Conservation (phyloP, 2,113 vertebrate genomes). For the Myotis davidii region DNA sequence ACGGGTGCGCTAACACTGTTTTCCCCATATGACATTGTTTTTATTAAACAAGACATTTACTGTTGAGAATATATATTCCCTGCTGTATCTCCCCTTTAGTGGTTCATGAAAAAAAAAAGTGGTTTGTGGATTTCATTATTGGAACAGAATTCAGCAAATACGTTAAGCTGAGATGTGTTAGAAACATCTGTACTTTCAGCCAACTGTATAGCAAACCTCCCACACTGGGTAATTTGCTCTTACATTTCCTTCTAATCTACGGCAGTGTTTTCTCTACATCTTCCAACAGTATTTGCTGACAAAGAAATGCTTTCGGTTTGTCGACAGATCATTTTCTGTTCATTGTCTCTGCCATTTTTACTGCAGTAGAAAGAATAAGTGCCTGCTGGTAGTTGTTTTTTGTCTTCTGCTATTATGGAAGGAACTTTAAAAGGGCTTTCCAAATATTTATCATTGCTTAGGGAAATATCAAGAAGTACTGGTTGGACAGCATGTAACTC, state of each 20-base stretch:
- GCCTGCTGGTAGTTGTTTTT: slow-evolving; percentile 46
- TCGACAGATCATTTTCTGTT: slow-evolving; percentile 71
- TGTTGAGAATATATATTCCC: slow-evolving; percentile 13
- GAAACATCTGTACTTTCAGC: slow-evolving; percentile 33
- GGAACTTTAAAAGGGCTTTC: slow-evolving; percentile 64
- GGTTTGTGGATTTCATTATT: slow-evolving; percentile 40
- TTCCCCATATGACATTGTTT: background rate
- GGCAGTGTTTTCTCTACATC: slow-evolving; percentile 12
- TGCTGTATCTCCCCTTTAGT: background rate
- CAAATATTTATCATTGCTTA: slow-evolving; percentile 74
- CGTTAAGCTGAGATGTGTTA: background rate
- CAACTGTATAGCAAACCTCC: slow-evolving; percentile 40
- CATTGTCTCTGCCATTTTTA: slow-evolving; percentile 71
- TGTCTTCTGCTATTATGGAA: slow-evolving; percentile 42
- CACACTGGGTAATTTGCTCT: slow-evolving; percentile 58
- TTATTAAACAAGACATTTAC: slow-evolving; percentile 46
- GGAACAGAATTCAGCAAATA: slow-evolving; percentile 44
- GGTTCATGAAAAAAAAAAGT: background rate
- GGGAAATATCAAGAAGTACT: slow-evolving; percentile 48
- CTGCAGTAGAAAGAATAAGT: slow-evolving; percentile 59
- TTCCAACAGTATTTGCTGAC: slow-evolving; percentile 65
- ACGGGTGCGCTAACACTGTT: background rate
- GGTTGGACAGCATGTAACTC: slow-evolving; percentile 2
- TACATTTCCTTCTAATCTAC: slow-evolving; percentile 23
- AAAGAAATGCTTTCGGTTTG: slow-evolving; percentile 66